Evolutionary conservation across 1,140 invertebrate genomes (phyloP).

Genomic region (Drusus annulatus): DNA sequence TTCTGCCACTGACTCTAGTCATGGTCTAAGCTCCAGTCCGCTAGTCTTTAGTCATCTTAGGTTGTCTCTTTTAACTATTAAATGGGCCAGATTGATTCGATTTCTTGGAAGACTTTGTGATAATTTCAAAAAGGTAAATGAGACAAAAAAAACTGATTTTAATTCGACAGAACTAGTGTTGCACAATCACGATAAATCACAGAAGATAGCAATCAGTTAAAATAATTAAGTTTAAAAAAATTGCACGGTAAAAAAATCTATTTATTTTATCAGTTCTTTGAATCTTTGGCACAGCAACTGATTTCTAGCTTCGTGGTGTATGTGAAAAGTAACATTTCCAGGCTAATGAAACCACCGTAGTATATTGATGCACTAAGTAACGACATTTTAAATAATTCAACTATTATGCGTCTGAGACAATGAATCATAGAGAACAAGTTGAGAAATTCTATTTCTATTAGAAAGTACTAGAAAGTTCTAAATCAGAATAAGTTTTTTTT

Average conservation of each 20-base stretch:
- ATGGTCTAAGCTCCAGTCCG: too few relatives aligned
- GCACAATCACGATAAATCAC: not conserved
- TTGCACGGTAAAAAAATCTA: not conserved
- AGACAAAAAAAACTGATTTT: slow-evolving; percentile 21
- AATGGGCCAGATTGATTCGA: not conserved
- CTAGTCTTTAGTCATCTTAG: not conserved
- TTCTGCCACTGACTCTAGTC: slow-evolving; percentile 10
- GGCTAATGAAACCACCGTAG: slow-evolving; percentile 35
- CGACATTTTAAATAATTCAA: slow-evolving; percentile 45
- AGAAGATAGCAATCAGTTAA: not conserved
- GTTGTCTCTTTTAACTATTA: slow-evolving; percentile 21
- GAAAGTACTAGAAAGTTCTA: not conserved
- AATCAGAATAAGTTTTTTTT: not conserved
- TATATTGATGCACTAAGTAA: slow-evolving; percentile 45
- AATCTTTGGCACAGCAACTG: not conserved
- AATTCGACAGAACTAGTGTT: slow-evolving; percentile 27
- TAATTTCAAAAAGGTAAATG: slow-evolving; percentile 28
- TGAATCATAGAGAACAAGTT: slow-evolving; percentile 35
- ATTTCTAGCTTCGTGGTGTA: slow-evolving; percentile 18
- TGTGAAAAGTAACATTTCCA: slow-evolving; percentile 35
- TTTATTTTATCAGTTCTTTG: not conserved
- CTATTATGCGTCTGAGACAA: slow-evolving; percentile 42
- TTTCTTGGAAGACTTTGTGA: not conserved
- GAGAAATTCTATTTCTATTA: not conserved
- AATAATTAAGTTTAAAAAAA: not conserved